Evolutionary conservation across 2,797 vertebrate genomes (phyloP), one percentile per base, ranked within the genome.

Genomic region (Sciurus vulgaris): DNA sequence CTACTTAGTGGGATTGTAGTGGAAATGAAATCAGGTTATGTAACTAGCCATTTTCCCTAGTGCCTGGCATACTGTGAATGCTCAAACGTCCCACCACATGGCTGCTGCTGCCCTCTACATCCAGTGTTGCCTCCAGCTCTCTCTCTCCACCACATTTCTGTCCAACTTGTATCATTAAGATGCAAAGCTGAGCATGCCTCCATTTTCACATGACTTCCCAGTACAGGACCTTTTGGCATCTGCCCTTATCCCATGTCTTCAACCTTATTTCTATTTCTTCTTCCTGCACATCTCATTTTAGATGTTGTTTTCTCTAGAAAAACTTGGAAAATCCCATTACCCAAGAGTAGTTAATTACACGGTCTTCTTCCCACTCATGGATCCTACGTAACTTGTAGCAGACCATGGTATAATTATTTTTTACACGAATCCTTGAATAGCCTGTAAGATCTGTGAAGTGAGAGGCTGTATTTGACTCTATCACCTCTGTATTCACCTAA

Each of bases 81-180:
- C 59, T 67, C 47, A 28, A 51, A 26, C 14, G 17, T 6, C 30
- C 12, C 38, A 4, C 22, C 30, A 11, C 2, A 38, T 30, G 63
- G 20, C 6, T 20, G 44, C 38, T 44, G 28, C 24, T 20, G 2
- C 6, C 7, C 7, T 5, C 4, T 28, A 18, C 6, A 3, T 17
- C 54, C 61, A 7, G 0, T 30, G 35, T 9, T 49, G 24, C 33
- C 30, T 44, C 4, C 1, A 18, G 33, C 3, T 54, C 18, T 47
- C 8, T 61, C 35, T 18, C 28, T 26, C 49, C 9, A 77, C 78
- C 38, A 9, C 14, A 20, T 22, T 5, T 33, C 28, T 20, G 2
- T 20, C 54, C 47, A 44, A 44, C 13, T 44, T 73, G 20, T 28
- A 15, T 38, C 5, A 63, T 49, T 84, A 14, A 38, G 72, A 49